phyloP scores from a whole-genome alignment of 2,888 invertebrate genomes.

The Mamestra brassicae region DNA sequence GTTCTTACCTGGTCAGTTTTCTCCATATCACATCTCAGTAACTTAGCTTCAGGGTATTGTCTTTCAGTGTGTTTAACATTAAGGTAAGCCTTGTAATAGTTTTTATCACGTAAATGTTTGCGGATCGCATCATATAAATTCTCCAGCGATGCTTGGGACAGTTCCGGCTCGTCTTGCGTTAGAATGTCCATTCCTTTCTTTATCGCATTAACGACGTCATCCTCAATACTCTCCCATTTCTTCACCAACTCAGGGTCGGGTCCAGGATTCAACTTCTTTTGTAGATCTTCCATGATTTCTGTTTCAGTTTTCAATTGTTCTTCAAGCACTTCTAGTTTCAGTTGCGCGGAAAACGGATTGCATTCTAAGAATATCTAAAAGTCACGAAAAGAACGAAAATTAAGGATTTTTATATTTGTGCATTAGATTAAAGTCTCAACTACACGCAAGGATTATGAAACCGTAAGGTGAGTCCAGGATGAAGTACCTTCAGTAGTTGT shows the following conservation, averaged over 20 bases:
- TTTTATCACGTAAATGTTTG: slow-evolving; percentile 84
- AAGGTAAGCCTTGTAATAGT: slow-evolving; percentile 90
- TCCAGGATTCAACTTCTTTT: slow-evolving; percentile 86
- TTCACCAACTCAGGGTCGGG: slow-evolving; percentile 85
- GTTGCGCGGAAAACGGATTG: slow-evolving; percentile 96
- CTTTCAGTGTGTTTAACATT: slow-evolving; percentile 87
- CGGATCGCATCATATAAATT: slow-evolving; percentile 86
- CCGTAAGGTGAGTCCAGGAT: background rate
- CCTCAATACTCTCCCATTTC: slow-evolving; percentile 90
- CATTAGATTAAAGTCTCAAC: too few species aligned
- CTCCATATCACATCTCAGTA: slow-evolving; percentile 86
- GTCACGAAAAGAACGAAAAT: too few species aligned
- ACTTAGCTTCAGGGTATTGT: slow-evolving; percentile 86
- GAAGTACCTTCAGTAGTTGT: slow-evolving; percentile 91
- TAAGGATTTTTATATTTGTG: too few species aligned
- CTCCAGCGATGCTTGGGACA: slow-evolving; percentile 85
- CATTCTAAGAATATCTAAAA: slow-evolving; percentile 93
- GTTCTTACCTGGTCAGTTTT: slow-evolving; percentile 86
- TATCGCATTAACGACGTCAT: slow-evolving; percentile 87
- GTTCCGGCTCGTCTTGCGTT: slow-evolving; percentile 86
- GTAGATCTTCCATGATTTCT: slow-evolving; percentile 92
- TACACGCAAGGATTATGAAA: too few species aligned
- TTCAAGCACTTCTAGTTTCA: slow-evolving; percentile 90
- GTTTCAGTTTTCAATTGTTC: slow-evolving; percentile 91
- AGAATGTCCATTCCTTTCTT: slow-evolving; percentile 85